Percentiles rank a stretch among this genome's conserved stretches.
Conservation (phyloP, 2,113 vertebrate genomes). For the Hepsetus odoe region DNA sequence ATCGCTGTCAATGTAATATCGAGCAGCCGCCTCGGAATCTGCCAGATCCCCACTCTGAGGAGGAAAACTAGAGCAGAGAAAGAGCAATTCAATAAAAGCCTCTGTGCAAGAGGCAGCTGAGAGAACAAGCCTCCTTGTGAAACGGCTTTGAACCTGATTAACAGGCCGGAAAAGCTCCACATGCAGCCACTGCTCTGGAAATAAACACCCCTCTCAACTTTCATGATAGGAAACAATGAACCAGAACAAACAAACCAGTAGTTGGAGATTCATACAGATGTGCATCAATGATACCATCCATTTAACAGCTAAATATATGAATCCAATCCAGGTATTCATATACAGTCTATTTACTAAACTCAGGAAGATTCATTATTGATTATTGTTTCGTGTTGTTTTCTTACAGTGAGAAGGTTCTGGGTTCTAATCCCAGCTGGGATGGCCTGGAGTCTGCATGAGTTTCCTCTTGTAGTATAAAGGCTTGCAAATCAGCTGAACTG, state of each 20-base stretch:
- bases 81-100: conserved; percentile 20
- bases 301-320: neutral
- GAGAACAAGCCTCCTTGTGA: neutral
- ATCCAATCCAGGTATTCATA: conserved; percentile 14
- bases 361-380: too few relatives aligned
- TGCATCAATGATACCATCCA: neutral
- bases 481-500: too few relatives aligned
- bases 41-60: neutral
- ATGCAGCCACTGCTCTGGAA: conserved; percentile 30
- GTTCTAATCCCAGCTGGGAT: too few relatives aligned
- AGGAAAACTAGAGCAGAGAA: conserved; percentile 13
- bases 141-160: conserved; percentile 32
- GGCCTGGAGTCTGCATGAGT: too few relatives aligned
- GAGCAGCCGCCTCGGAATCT: neutral
- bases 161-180: conserved; percentile 21
- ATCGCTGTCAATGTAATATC: neutral
- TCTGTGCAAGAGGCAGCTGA: neutral
- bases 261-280: conserved; percentile 24
- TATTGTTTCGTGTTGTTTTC: too few relatives aligned
- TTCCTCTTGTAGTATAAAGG: too few relatives aligned
- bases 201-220: conserved; percentile 13
- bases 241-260: conserved; percentile 9
- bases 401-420: too few relatives aligned
- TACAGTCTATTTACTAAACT: too few relatives aligned
- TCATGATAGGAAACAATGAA: conserved; percentile 8